Evolutionary conservation across 2,797 vertebrate genomes (phyloP).

Genomic region (Holocentrus rufus): DNA sequence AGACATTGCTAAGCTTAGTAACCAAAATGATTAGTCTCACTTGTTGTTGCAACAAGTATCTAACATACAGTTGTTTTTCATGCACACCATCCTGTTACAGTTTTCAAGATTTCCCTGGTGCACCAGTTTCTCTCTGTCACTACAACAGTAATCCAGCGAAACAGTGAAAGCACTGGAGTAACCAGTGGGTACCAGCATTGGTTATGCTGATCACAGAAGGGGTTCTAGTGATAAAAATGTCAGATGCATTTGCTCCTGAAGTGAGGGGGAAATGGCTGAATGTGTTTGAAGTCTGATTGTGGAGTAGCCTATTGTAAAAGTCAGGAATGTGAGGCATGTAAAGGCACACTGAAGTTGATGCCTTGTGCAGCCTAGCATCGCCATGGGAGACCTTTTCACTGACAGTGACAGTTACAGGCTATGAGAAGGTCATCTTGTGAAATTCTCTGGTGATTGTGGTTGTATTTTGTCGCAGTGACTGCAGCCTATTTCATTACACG

Average conservation of each 20-base stretch:
- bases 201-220: conserved; percentile 42
- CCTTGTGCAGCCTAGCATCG: conserved; percentile 21
- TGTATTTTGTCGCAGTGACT: conserved; percentile 37
- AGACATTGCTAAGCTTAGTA: neutral
- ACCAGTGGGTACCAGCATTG: conserved; percentile 18
- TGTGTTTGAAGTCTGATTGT: conserved; percentile 42
- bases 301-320: conserved; percentile 41
- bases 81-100: conserved; percentile 1
- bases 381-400: conserved; percentile 63
- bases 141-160: neutral
- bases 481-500: conserved; percentile 10
- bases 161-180: conserved; percentile 27
- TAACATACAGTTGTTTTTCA: conserved; percentile 3
- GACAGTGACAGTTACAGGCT: conserved; percentile 57
- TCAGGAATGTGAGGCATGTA: conserved; percentile 68
- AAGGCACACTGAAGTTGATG: conserved; percentile 50
- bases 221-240: conserved; percentile 53
- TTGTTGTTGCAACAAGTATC: conserved; percentile 30
- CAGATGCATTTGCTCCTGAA: conserved; percentile 36
- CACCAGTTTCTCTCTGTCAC: conserved; percentile 14
- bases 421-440: conserved; percentile 64
- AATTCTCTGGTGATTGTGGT: conserved; percentile 41
- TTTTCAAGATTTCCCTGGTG: conserved; percentile 6
- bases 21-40: neutral
- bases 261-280: conserved; percentile 24